These are phyloP conservation scores for Myathropa florea DNA, from an alignment of 2,888 invertebrate species.

Conservation along the genomic window DNA sequence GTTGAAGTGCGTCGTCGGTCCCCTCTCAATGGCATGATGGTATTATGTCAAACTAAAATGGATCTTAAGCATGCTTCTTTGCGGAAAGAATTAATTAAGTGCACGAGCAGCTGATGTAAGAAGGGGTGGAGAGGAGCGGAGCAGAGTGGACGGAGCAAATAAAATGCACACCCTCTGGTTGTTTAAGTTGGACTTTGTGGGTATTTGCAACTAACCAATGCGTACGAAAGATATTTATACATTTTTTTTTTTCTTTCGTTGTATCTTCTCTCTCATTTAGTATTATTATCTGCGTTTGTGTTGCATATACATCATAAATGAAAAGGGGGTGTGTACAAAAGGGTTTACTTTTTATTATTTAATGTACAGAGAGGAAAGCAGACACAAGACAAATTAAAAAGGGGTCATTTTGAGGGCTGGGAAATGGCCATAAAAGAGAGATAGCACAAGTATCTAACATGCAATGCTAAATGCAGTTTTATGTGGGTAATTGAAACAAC, in stretches of 20 bases:
- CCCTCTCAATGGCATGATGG: constrained; percentile 35
- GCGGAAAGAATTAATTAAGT: constrained; percentile 71
- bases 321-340: constrained; percentile 12
- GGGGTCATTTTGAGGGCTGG: constrained; percentile 22
- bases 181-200: constrained; percentile 27
- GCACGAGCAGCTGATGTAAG: constrained; percentile 25
- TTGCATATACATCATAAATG: constrained; percentile 66
- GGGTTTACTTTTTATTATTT: constrained; percentile 16
- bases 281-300: constrained; percentile 64
- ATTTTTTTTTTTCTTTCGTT: background rate
- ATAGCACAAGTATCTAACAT: constrained; percentile 39
- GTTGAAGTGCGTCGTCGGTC: constrained; percentile 51
- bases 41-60: constrained; percentile 71
- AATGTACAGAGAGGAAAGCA: constrained; percentile 3
- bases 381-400: constrained; percentile 14
- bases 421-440: background rate
- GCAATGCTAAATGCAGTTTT: constrained; percentile 44
- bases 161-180: constrained; percentile 62
- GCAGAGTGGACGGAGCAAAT: constrained; percentile 34
- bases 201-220: constrained; percentile 66
- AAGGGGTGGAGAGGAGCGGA: background rate
- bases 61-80: constrained; percentile 68
- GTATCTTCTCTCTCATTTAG: constrained; percentile 21
- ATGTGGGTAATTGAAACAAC: constrained; percentile 67
- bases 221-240: constrained; percentile 64